These are phyloP conservation scores for Coptodon rendalli DNA, from an alignment of 2,113 vertebrate genomes.

Conservation along the genomic window DNA sequence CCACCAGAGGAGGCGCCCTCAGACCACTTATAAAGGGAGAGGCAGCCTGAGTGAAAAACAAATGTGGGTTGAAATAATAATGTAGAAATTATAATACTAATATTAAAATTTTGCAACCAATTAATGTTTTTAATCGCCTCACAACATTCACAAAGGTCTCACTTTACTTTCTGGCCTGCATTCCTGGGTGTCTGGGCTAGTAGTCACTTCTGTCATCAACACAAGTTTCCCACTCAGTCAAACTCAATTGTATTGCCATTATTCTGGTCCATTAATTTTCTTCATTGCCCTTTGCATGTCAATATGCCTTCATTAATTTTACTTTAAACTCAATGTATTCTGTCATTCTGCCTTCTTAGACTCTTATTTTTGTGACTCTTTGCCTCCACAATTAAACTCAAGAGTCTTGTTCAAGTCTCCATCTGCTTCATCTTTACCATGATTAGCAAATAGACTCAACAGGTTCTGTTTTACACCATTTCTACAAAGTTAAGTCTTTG, in stretches of 20 bases:
- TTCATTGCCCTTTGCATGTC: neutral
- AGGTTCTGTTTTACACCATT: neutral
- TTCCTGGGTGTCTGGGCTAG: no score
- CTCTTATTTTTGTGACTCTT: neutral
- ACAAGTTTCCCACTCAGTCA: rapidly evolving
- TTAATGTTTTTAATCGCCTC: no score
- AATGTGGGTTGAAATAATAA: no score
- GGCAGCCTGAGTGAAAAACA: no score
- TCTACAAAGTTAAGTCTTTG: neutral
- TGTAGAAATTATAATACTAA: no score
- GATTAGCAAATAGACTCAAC: neutral
- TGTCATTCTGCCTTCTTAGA: neutral
- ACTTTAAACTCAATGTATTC: neutral
- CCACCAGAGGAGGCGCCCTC: no score
- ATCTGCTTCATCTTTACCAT: neutral
- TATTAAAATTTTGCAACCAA: no score
- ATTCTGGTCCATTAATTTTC: neutral
- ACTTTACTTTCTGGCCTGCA: no score
- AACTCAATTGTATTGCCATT: rapidly evolving
- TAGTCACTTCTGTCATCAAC: rapidly evolving
- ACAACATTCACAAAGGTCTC: no score
- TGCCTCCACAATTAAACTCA: no score
- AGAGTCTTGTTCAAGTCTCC: neutral
- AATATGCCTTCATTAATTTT: rapidly evolving
- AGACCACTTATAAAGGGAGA: no score